phyloP scores from a whole-genome alignment of 2,888 invertebrate genomes.

The Leptinotarsa tumamoca region DNA sequence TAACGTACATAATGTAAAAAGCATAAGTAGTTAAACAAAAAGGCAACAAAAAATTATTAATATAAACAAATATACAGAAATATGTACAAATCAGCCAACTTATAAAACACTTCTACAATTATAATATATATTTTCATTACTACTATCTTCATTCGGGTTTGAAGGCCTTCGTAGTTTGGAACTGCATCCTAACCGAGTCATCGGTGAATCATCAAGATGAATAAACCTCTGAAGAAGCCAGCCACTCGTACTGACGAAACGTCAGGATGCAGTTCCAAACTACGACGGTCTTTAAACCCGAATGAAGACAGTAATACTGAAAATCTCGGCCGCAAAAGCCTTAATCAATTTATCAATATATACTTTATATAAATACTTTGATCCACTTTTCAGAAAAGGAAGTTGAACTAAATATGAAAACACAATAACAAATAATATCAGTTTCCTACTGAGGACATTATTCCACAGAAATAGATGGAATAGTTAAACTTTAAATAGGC shows the following conservation, averaged over 20 bases:
- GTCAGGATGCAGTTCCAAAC: too few species aligned
- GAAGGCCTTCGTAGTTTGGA: too few species aligned
- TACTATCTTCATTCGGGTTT: too few species aligned
- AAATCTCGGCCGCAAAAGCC: too few species aligned
- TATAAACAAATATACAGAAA: slow-evolving; percentile 45
- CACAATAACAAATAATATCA: slow-evolving; percentile 6
- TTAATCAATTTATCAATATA: neutral
- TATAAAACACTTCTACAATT: slow-evolving; percentile 31
- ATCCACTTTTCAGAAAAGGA: slow-evolving; percentile 12
- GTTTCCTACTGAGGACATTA: neutral
- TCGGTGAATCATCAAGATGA: too few species aligned
- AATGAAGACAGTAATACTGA: too few species aligned
- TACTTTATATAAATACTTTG: slow-evolving; percentile 14
- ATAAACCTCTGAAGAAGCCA: too few species aligned
- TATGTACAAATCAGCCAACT: slow-evolving; percentile 42
- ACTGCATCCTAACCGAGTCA: too few species aligned
- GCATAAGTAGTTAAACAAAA: slow-evolving; percentile 47
- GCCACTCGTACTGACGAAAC: too few species aligned
- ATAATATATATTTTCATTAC: neutral
- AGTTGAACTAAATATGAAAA: neutral
- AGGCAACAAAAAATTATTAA: slow-evolving; percentile 41
- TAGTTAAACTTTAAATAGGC: neutral
- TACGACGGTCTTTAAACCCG: too few species aligned
- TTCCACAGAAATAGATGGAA: neutral
- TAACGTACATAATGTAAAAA: slow-evolving; percentile 53